Percentiles rank a stretch among this genome's conserved stretches.
Conservation (phyloP, 1,140 invertebrate species). For the Globodera rostochiensis region DNA sequence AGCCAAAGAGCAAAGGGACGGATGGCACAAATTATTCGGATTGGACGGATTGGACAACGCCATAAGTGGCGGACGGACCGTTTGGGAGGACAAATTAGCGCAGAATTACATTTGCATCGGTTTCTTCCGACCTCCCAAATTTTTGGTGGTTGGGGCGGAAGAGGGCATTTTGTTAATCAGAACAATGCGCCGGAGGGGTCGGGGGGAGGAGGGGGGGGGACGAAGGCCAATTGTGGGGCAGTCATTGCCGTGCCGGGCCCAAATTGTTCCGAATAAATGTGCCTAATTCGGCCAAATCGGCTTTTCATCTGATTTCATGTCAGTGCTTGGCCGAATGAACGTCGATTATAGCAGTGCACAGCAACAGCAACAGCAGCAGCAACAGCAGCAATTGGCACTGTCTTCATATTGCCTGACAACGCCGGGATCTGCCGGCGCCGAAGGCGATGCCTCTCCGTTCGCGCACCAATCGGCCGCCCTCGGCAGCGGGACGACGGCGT, state of each 20-base stretch:
- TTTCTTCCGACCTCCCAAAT: background rate
- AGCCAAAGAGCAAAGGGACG: background rate
- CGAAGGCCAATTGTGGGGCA: background rate
- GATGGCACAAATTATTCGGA: conserved; percentile 30
- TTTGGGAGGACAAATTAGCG: conserved; percentile 10
- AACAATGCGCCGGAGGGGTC: background rate
- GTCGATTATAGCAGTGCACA: background rate
- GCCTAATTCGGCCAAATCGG: conserved; percentile 1
- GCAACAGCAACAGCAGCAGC: background rate
- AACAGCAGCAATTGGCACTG: background rate
- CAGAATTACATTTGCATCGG: conserved; percentile 22
- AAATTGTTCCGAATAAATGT: background rate
- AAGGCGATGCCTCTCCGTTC: background rate
- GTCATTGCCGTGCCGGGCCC: no score
- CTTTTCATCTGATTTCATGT: background rate
- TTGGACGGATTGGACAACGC: conserved; percentile 22
- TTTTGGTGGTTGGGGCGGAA: background rate
- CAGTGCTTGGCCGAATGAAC: background rate
- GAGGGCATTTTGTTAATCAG: background rate
- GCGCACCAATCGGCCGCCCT: background rate
- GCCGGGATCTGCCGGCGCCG: background rate
- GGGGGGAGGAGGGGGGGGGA: background rate
- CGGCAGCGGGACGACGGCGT: no score
- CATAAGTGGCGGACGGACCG: background rate
- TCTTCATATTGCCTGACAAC: background rate